Base-by-base conservation (phyloP, 2,888 invertebrate species). In the Salticus scenicus region DNA sequence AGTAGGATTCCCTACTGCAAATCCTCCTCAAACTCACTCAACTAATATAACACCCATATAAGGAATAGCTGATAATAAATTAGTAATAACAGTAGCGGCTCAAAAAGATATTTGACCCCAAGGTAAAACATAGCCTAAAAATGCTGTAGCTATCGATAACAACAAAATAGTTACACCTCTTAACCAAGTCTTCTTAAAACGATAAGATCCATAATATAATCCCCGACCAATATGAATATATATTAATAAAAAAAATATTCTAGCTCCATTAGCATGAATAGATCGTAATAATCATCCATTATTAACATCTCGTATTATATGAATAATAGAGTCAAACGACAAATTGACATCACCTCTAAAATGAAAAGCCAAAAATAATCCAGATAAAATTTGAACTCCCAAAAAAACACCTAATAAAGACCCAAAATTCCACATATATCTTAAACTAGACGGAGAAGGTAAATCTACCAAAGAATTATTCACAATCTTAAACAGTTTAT, bases 101-200 rank as follows among this genome's bases (percentile, higher is more conserved):
- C 95, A 95, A 90, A 94, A 95, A 37, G 0, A 95, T 93, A 95
- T 95, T 94, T 95, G 95, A 8, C 95, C 95, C 91, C 95, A 95
- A 0, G 95, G 95, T 89, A 95, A 88, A 0, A 95, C 94, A 92
- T 96, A 96, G 0, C 95, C 95, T 92, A 95, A 92, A 91, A 96
- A 96, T 28, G 94, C 94, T 70, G 94, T 94, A 90, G 91, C 94
- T 93, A 95, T 95, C 88, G 93, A 91, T 90, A 94, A 75, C 89
- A 95, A 93, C 91, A 95, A 91, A 90, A 95, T 93, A 85, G 94
- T 91, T 72, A 94, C 92, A 74, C 95, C 95, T 0, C 93, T 89
- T 89, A 92, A 90, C 94, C 95, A 95, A 0, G 94, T 94, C 42
- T 51, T 51, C 87, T 91, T 92, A 90, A 92, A 92, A 89, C 92